phyloP scores from a whole-genome alignment of 2,113 vertebrate species.

The Sebastes schlegelii region DNA sequence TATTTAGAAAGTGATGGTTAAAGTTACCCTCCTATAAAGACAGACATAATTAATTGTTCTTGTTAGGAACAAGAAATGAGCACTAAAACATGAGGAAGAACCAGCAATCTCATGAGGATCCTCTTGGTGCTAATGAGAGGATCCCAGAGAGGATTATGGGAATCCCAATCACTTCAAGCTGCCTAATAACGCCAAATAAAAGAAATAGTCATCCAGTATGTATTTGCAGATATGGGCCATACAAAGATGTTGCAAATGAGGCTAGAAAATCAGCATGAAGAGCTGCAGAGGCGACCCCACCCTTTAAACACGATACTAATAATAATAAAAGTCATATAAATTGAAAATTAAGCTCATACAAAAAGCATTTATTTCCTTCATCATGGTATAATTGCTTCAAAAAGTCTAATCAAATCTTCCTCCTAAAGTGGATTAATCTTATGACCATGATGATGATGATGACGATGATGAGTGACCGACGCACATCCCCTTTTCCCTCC shows the following conservation, averaged over 20 bases:
- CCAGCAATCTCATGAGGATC: neutral
- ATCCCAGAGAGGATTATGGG: constrained; percentile 34
- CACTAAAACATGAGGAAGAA: neutral
- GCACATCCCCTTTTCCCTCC: constrained; percentile 24
- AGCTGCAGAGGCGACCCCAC: neutral
- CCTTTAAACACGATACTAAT: neutral
- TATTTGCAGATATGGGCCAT: neutral
- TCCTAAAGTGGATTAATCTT: constrained; percentile 17
- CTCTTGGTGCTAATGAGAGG: constrained; percentile 20
- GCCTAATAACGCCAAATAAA: constrained; percentile 6
- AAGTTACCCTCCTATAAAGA: neutral
- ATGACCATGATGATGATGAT: constrained; percentile 25
- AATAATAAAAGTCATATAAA: neutral
- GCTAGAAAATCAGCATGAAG: neutral
- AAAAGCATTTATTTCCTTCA: neutral
- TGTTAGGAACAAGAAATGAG: neutral
- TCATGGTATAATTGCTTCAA: neutral
- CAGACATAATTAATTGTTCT: neutral
- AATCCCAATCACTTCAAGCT: constrained; percentile 20
- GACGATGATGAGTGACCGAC: constrained; percentile 35
- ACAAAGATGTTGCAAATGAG: neutral
- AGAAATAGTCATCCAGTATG: neutral
- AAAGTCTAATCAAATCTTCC: neutral
- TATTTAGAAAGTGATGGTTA: neutral
- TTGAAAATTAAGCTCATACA: neutral